Conservation (phyloP, 2,797 vertebrate genomes). For the Antrozous pallidus region DNA sequence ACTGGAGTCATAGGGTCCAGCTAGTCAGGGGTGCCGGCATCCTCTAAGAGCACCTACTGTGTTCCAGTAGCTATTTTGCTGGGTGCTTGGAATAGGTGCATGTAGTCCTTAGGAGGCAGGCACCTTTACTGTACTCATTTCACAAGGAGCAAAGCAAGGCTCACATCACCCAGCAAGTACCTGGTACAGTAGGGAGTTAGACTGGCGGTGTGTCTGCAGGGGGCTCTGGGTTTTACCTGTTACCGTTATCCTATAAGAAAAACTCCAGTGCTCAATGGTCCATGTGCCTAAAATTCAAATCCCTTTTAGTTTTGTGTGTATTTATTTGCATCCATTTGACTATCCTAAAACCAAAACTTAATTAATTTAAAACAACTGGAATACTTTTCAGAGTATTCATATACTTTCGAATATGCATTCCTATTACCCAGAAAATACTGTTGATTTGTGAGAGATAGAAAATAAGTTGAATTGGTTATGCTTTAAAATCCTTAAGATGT, state of each 20-base stretch:
- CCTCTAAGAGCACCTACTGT: background rate
- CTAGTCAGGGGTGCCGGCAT: background rate
- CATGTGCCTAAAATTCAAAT: background rate
- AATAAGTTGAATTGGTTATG: background rate
- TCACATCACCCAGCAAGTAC: background rate
- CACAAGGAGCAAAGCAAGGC: background rate
- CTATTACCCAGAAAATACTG: slow-evolving; percentile 5
- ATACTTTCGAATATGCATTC: background rate
- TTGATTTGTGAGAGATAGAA: background rate
- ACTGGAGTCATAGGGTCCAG: background rate
- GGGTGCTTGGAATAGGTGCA: background rate
- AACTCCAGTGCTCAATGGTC: background rate
- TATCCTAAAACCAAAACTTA: slow-evolving; percentile 15
- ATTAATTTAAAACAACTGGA: background rate
- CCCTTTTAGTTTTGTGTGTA: background rate
- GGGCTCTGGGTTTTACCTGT: background rate
- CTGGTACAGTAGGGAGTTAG: background rate
- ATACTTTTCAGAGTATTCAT: background rate
- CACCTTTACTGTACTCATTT: background rate
- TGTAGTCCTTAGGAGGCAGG: background rate
- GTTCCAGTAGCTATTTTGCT: background rate
- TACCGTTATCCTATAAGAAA: background rate
- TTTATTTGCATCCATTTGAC: background rate
- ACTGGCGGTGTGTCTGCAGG: background rate
- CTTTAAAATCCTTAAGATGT: slow-evolving; percentile 30